These are phyloP conservation scores for Scomberomorus guttatus DNA, from an alignment of 2,797 vertebrate genomes.

Conservation along the genomic window DNA sequence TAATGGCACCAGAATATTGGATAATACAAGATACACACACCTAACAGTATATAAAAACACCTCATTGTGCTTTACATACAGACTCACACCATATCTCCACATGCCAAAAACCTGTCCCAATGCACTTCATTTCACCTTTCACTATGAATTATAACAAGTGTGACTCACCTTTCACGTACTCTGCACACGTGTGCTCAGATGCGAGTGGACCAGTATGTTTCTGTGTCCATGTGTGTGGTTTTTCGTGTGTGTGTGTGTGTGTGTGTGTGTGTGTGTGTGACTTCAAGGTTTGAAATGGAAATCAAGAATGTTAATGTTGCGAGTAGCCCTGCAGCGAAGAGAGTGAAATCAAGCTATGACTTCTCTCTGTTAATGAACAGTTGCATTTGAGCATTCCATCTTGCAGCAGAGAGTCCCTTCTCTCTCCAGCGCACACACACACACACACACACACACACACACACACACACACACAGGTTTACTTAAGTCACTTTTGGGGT, in stretches of 20 bases:
- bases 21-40: neutral
- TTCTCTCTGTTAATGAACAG: slow-evolving; percentile 66
- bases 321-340: slow-evolving; percentile 49
- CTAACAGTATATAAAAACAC: neutral
- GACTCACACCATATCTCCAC: neutral
- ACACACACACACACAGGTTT: slow-evolving; percentile 33
- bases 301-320: slow-evolving; percentile 67
- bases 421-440: slow-evolving; percentile 21
- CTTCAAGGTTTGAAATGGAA: slow-evolving; percentile 47
- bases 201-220: slow-evolving; percentile 3
- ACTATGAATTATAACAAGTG: slow-evolving; percentile 41
- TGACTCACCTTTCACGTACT: slow-evolving; percentile 56
- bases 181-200: slow-evolving; percentile 37
- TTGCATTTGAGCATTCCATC: slow-evolving; percentile 53
- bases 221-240: neutral
- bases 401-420: slow-evolving; percentile 13
- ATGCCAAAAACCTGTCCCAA: slow-evolving; percentile 27
- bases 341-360: slow-evolving; percentile 46
- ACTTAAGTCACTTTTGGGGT: too few relatives aligned
- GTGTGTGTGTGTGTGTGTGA: slow-evolving; percentile 26
- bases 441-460: slow-evolving; percentile 28
- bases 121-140: slow-evolving; percentile 64
- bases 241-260: slow-evolving; percentile 15
- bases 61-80: neutral
- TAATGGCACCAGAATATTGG: neutral